These are phyloP conservation scores for Drosophila parvula DNA, from an alignment of 1,140 invertebrate species.

Conservation along the genomic window DNA sequence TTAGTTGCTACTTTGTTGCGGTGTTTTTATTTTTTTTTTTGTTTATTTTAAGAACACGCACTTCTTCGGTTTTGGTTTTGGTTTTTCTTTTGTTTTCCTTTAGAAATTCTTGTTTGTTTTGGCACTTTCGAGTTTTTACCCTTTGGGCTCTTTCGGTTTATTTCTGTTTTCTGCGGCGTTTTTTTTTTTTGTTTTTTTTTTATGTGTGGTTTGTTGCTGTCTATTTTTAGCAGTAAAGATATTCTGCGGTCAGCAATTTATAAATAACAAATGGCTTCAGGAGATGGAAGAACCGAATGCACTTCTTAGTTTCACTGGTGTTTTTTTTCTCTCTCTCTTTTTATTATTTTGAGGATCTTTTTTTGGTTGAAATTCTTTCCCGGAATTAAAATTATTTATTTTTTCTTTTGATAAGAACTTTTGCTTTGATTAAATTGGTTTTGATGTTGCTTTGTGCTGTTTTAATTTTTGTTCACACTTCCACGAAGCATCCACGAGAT, in stretches of 20 bases:
- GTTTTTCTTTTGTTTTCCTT: constrained; percentile 13
- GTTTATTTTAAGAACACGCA: constrained; percentile 42
- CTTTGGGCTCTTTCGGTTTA: constrained; percentile 70
- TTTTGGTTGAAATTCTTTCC: not conserved
- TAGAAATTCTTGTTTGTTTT: constrained; percentile 46
- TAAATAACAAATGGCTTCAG: constrained; percentile 76
- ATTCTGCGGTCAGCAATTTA: constrained; percentile 76
- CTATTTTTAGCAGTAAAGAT: constrained; percentile 67
- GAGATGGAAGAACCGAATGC: constrained; percentile 44
- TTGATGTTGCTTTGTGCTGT: constrained; percentile 5
- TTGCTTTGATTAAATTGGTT: constrained; percentile 17
- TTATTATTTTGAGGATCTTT: not conserved
- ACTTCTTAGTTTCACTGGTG: constrained; percentile 49
- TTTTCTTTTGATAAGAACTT: constrained; percentile 25
- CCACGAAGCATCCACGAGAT: constrained; percentile 21
- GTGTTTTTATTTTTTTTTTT: constrained; percentile 21
- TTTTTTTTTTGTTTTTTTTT: constrained; percentile 46
- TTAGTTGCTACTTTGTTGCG: constrained; percentile 30
- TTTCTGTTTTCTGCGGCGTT: constrained; percentile 49
- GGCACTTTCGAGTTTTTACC: constrained; percentile 77
- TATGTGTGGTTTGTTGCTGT: constrained; percentile 44
- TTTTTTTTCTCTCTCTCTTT: not conserved
- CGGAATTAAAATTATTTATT: not conserved
- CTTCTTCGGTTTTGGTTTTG: constrained; percentile 16
- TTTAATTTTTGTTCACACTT: constrained; percentile 13